A percentile compares a stretch with the other conserved stretches of the same genome.
These are phyloP conservation scores for Brachyhypopomus gauderio DNA, from an alignment of 2,113 vertebrate genomes.

Conservation along the genomic window DNA sequence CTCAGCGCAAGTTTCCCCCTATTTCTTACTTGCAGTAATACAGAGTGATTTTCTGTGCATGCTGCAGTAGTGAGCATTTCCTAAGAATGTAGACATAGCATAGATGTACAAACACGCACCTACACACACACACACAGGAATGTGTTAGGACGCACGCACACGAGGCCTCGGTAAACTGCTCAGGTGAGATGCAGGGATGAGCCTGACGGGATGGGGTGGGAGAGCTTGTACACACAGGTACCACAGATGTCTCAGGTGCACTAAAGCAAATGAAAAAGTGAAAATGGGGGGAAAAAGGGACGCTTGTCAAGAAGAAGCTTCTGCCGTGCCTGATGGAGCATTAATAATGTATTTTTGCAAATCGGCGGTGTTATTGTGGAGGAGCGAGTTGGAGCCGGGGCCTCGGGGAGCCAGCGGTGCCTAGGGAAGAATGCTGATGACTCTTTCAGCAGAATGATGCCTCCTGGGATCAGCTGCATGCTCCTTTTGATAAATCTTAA, in stretches of 20 bases:
- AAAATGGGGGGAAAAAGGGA: slow-evolving; percentile 57
- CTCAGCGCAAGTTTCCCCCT: neutral
- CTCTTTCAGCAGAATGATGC: slow-evolving; percentile 28
- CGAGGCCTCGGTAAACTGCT: slow-evolving; percentile 20
- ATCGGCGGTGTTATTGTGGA: slow-evolving; percentile 65
- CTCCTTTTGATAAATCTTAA: slow-evolving; percentile 29
- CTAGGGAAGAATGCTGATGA: slow-evolving; percentile 54
- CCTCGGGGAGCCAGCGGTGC: neutral
- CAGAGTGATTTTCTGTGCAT: slow-evolving; percentile 18
- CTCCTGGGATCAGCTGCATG: slow-evolving; percentile 8
- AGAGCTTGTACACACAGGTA: slow-evolving; percentile 33
- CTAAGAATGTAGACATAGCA: neutral
- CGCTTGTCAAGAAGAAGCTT: slow-evolving; percentile 63
- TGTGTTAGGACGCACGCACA: slow-evolving; percentile 6
- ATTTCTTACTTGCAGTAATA: slow-evolving; percentile 7
- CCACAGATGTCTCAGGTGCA: slow-evolving; percentile 68
- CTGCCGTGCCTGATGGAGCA: slow-evolving; percentile 66
- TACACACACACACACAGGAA: neutral
- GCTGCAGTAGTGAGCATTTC: slow-evolving; percentile 10
- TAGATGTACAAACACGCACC: slow-evolving; percentile 13
- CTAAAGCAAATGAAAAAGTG: slow-evolving; percentile 69
- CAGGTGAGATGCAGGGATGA: slow-evolving; percentile 26
- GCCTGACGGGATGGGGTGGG: neutral
- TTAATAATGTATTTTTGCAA: slow-evolving; percentile 72
- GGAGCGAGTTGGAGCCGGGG: slow-evolving; percentile 3